A percentile compares a stretch with the other conserved stretches of the same genome.
phyloP scores from a whole-genome alignment of 1,140 invertebrate species.

The Neocloeon triangulifer region DNA sequence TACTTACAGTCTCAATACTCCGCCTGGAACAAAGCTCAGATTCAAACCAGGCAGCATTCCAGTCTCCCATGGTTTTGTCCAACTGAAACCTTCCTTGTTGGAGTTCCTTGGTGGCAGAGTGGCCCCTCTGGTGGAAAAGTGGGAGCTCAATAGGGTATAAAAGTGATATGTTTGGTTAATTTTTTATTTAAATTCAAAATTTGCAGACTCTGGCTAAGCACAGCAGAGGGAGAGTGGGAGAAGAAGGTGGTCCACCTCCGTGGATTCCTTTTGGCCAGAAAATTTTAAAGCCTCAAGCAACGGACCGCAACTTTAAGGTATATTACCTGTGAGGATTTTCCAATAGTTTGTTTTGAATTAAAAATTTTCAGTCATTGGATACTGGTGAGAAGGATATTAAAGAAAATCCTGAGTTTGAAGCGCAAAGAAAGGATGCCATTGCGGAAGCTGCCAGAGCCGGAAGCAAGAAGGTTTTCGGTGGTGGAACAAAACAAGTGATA shows the following conservation, averaged over 20 bases:
- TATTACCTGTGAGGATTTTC: constrained; percentile 6
- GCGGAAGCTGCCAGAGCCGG: constrained; percentile 56
- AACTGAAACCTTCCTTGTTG: constrained; percentile 39
- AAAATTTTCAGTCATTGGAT: constrained; percentile 10
- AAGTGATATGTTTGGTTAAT: no score
- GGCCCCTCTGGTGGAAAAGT: constrained; percentile 61
- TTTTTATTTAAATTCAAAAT: constrained; percentile 1
- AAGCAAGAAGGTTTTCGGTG: constrained; percentile 39
- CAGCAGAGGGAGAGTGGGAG: constrained; percentile 28
- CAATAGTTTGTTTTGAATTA: not conserved
- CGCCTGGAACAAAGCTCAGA: constrained; percentile 50
- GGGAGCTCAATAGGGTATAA: constrained; percentile 55
- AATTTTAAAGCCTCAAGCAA: constrained; percentile 29
- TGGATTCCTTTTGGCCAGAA: constrained; percentile 81
- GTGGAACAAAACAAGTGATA: constrained; percentile 44
- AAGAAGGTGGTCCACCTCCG: constrained; percentile 55
- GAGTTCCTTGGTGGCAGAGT: constrained; percentile 60
- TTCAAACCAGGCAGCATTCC: constrained; percentile 23
- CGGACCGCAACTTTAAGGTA: constrained; percentile 48
- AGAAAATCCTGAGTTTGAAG: constrained; percentile 57
- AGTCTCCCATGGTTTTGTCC: constrained; percentile 41
- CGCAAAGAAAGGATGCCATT: constrained; percentile 63
- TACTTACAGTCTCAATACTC: constrained; percentile 31
- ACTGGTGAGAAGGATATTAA: constrained; percentile 11
- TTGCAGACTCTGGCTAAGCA: constrained; percentile 44